Conservation (phyloP, 1,140 invertebrate genomes). For the Heliconius hewitsoni region DNA sequence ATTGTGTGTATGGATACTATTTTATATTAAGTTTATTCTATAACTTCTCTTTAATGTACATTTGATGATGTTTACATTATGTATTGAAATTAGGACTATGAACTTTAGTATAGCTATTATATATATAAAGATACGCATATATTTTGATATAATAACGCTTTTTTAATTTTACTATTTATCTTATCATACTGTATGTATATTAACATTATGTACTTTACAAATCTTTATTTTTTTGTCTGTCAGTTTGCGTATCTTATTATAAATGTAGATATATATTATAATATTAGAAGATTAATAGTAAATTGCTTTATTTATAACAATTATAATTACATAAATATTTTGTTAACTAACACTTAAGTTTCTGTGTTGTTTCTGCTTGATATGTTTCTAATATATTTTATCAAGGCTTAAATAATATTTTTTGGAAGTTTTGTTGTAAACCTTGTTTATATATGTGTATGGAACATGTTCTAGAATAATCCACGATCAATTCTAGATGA, state of each 20-base stretch:
- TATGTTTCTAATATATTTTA: background rate
- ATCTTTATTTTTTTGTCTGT: too few relatives aligned
- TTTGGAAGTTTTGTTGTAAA: background rate
- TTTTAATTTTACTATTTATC: background rate
- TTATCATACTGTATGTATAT: background rate
- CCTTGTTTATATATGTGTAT: slow-evolving; percentile 20
- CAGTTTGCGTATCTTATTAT: background rate
- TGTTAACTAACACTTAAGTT: background rate
- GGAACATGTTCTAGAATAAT: slow-evolving; percentile 8
- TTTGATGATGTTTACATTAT: background rate
- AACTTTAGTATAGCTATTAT: background rate
- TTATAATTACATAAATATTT: background rate
- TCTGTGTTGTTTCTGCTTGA: background rate
- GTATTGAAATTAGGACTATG: background rate
- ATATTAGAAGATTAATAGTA: background rate
- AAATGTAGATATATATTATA: too few relatives aligned
- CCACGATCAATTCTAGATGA: slow-evolving; percentile 18
- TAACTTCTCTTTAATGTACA: background rate
- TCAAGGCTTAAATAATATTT: background rate
- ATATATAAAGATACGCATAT: background rate
- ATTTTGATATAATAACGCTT: background rate
- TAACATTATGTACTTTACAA: too few relatives aligned
- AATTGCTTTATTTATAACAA: background rate
- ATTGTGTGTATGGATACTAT: slow-evolving; percentile 18
- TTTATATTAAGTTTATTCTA: slow-evolving; percentile 2